Evolutionary conservation across 2,113 vertebrate genomes (phyloP).

Genomic region (Eubucco bourcierii): DNA sequence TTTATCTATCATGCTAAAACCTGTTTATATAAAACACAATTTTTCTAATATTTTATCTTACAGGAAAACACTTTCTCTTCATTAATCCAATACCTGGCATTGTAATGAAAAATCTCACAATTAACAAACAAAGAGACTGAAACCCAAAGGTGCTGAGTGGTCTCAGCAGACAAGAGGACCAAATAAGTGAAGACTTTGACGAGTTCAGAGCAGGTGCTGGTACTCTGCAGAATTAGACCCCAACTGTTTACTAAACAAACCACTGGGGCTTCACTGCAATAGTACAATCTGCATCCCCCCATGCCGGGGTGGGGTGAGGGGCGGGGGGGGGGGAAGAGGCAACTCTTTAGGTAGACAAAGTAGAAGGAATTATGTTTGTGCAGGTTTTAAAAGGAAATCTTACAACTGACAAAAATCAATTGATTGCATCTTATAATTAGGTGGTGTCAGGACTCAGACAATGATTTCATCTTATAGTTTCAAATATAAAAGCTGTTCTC

Average conservation of each 20-base stretch:
- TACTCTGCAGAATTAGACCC: background rate
- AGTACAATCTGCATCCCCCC: background rate
- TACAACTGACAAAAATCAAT: conserved; percentile 32
- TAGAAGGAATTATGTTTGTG: background rate
- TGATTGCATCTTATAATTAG: background rate
- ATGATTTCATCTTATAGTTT: background rate
- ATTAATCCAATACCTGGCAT: background rate
- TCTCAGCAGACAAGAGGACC: conserved; percentile 8
- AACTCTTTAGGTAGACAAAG: background rate
- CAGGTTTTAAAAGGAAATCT: conserved; percentile 15
- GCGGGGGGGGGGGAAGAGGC: background rate
- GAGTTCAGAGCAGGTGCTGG: background rate
- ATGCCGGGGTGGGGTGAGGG: background rate
- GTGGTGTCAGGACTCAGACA: background rate
- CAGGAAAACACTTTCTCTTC: background rate
- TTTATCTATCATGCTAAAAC: conserved; percentile 16
- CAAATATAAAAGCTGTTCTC: background rate
- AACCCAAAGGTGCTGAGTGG: background rate
- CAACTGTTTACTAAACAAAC: background rate
- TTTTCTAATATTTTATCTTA: conserved; percentile 26
- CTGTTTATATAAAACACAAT: conserved; percentile 5
- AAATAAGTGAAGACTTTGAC: background rate
- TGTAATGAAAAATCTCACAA: background rate
- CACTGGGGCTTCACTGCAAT: background rate
- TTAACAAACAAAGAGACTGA: conserved; percentile 7